A percentile compares a stretch with the other conserved stretches of the same genome.
Conservation (phyloP, 1,140 invertebrate genomes). For the Conus betulinus region DNA sequence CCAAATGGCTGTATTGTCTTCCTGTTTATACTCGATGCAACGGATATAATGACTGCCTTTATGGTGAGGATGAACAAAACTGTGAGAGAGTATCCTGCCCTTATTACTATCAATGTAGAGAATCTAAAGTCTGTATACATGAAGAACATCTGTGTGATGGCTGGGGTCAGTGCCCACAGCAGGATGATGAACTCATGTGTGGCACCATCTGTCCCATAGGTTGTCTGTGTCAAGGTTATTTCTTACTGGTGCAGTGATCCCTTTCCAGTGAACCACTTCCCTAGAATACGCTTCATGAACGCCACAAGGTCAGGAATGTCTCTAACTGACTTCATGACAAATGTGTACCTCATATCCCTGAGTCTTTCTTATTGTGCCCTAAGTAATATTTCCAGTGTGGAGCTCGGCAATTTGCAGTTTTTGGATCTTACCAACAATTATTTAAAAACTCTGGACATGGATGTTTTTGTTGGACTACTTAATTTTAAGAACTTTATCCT, state of each 20-base stretch:
- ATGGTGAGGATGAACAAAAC: conserved; percentile 27
- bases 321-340: background rate
- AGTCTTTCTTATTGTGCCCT: conserved; percentile 5
- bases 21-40: conserved; percentile 37
- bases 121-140: conserved; percentile 19
- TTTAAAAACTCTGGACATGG: too few species aligned
- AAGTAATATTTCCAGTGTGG: background rate
- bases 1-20: background rate
- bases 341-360: conserved; percentile 18
- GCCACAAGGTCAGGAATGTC: background rate
- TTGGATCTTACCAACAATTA: too few species aligned
- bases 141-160: too few species aligned
- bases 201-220: conserved; percentile 24
- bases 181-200: background rate
- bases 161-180: too few species aligned
- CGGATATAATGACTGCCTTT: conserved; percentile 4
- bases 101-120: conserved; percentile 17
- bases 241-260: background rate
- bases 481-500: too few species aligned
- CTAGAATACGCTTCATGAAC: conserved; percentile 18
- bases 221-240: conserved; percentile 16
- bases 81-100: background rate
- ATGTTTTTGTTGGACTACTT: too few species aligned
- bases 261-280: background rate
- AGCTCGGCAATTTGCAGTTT: too few species aligned